phyloP scores from a whole-genome alignment of 2,888 invertebrate species.

The Torymus aiolomorphi region DNA sequence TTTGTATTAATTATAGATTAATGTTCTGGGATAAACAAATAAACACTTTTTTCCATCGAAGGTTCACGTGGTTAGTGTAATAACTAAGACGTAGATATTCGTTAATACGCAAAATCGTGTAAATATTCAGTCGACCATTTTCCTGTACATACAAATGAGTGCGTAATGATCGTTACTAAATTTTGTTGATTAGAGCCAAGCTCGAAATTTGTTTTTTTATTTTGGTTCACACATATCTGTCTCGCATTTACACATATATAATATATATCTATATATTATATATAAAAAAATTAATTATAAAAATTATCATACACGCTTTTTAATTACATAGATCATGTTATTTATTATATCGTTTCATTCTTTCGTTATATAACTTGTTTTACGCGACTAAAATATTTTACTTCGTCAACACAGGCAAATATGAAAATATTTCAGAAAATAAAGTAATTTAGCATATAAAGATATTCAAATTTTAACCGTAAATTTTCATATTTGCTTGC shows the following conservation, averaged over 20 bases:
- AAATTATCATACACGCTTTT: slow-evolving; percentile 57
- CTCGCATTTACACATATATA: slow-evolving; percentile 47
- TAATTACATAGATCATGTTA: slow-evolving; percentile 52
- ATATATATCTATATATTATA: slow-evolving; percentile 47
- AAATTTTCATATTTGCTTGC: slow-evolving; percentile 53
- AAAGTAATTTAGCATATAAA: slow-evolving; percentile 38
- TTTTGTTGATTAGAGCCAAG: slow-evolving; percentile 36
- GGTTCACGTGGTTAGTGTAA: background rate
- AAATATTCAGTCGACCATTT: slow-evolving; percentile 36
- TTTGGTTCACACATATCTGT: slow-evolving; percentile 42
- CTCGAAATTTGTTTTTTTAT: slow-evolving; percentile 39
- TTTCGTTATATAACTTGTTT: slow-evolving; percentile 53
- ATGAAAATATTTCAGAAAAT: slow-evolving; percentile 49
- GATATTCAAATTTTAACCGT: slow-evolving; percentile 11
- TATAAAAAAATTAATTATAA: slow-evolving; percentile 55
- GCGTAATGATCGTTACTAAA: slow-evolving; percentile 22
- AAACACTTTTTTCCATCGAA: background rate
- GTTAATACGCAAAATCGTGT: slow-evolving; percentile 12
- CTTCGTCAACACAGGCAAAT: slow-evolving; percentile 40
- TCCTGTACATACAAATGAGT: slow-evolving; percentile 42
- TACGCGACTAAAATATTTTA: slow-evolving; percentile 45
- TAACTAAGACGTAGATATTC: background rate
- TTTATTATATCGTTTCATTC: slow-evolving; percentile 56
- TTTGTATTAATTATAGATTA: slow-evolving; percentile 11
- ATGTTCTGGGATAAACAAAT: background rate